Conservation (phyloP, 2,113 vertebrate genomes). For the Eurystomus gularis region DNA sequence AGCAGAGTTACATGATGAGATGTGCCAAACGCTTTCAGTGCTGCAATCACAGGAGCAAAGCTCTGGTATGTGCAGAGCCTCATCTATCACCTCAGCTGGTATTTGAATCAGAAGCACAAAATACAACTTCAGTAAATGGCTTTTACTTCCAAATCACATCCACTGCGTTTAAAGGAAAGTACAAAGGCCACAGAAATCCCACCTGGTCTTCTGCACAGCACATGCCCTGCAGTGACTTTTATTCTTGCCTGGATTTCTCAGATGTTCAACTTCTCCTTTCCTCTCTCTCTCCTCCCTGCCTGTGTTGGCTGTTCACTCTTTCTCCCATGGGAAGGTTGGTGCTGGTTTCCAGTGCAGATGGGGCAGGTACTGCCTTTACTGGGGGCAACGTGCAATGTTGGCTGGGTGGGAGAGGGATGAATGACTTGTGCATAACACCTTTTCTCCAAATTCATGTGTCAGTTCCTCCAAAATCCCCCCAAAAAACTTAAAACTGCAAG, state of each 20-base stretch:
- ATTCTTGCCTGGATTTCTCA: not conserved
- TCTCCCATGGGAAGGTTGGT: not conserved
- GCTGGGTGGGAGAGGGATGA: not conserved
- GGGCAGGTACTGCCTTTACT: not conserved
- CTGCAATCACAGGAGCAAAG: not conserved
- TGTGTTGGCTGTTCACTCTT: not conserved
- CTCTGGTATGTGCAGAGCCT: not conserved
- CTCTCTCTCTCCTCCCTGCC: not conserved
- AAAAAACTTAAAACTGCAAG: not conserved
- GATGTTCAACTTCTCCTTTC: not conserved
- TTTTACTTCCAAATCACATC: not conserved
- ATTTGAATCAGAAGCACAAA: not conserved
- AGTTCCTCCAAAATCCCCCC: not conserved
- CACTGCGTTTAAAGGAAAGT: not conserved
- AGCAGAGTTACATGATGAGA: not conserved
- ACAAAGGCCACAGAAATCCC: not conserved
- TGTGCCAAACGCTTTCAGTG: rapidly evolving
- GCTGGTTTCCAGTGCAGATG: not conserved
- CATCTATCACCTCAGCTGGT: not conserved
- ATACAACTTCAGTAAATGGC: not conserved
- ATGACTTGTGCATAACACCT: rapidly evolving
- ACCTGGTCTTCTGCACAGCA: not conserved
- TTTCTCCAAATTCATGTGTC: not conserved
- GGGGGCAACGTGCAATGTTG: rapidly evolving
- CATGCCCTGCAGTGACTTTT: not conserved